Base-by-base conservation (phyloP, 2,888 invertebrate species). In the Terebella lapidaria region DNA sequence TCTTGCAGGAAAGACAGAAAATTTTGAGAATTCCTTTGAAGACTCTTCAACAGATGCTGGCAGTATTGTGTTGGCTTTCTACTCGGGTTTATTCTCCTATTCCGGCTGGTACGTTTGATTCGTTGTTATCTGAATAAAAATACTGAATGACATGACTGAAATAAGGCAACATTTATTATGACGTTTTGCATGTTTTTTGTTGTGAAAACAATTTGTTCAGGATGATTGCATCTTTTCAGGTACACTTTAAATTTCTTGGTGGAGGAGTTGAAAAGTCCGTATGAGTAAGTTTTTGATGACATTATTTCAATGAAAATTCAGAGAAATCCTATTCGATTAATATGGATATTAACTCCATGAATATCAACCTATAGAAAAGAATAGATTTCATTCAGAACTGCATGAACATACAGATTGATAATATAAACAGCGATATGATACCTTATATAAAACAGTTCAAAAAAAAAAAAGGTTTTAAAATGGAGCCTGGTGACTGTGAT, bases 41-140 rank as follows among this genome's bases (percentile, higher is more conserved):
- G 71, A 66, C 10, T 68, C 72, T 1, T 59, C 66, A 15, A 54
- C 46, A 2, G 65, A 72, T 52, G 72, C 73, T 2, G 76, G 77
- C 0, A 67, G 68, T 5, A 70, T 77, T 5, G 76, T 80, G 0
- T 64, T 79, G 57, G 75, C 79, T 1, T 70, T 80, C 55, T 80
- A 80, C 65, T 74, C 77, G 22, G 79, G 80, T 5, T 69, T 80
- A 27, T 80, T 78, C 68, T 77, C 79, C 10, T 80, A 80, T 66
- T 75, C 78, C 54, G 80, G 80, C 58, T 80, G 80, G 80, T 78
- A 62, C 67, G 75, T 68, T 10, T 15, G n/a, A n/a, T 15, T n/a
- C 10, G 42, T 35, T 10, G n/a, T n/a, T 35, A 15, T 35, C n/a
- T 15, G n/a, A 15, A 35, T 15, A 15, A 35, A 35, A 15, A 35